Base-by-base conservation (phyloP, 2,113 vertebrate species). In the Periophthalmodon schlosseri region DNA sequence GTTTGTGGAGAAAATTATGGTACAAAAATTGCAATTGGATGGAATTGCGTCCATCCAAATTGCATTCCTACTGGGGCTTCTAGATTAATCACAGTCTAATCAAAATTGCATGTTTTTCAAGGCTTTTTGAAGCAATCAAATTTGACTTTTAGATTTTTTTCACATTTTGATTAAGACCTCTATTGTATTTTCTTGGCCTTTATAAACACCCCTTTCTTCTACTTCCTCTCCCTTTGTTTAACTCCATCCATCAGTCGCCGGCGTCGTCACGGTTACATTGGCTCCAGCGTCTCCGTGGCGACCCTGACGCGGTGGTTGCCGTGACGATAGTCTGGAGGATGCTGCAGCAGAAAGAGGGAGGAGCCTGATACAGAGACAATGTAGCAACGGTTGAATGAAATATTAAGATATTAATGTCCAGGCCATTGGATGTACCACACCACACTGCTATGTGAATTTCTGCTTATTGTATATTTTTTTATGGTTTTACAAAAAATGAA, bases 231-330 rank as follows among this genome's bases (percentile, higher is more conserved):
- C 6, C 63, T 44, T 13, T 34, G 5, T 65, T 65, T 9, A 24
- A 28, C 81, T 81, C 69, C 81, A 82, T 79, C 81, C 84, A 84
- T 86, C 83, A 67, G 67, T 36, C 77, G 79, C 84, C 86, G 76
- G 70, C 72, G 73, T 71, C 52, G 79, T 82, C 76, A 23, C 74
- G 81, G 84, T 67, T 75, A 81, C 86, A 63, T 73, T 74, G 73
- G 78, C 84, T 78, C 73, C 88, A 84, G 84, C 21, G 89, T 93
- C 73, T 75, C 84, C 91, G 91, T 78, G 86, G 90, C 74, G 91
- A 94, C 89, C 28, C 61, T 15, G 84, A 83, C 77, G 84, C 83
- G 80, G 81, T 74, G 20, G 83, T 70, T 73, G 72, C 73, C 18
- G 70, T 80, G 63, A 65, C 74, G 46, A 81, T 73, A 69, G 56